Conservation (phyloP, 2,888 invertebrate species). For the Electrophaes corylata region DNA sequence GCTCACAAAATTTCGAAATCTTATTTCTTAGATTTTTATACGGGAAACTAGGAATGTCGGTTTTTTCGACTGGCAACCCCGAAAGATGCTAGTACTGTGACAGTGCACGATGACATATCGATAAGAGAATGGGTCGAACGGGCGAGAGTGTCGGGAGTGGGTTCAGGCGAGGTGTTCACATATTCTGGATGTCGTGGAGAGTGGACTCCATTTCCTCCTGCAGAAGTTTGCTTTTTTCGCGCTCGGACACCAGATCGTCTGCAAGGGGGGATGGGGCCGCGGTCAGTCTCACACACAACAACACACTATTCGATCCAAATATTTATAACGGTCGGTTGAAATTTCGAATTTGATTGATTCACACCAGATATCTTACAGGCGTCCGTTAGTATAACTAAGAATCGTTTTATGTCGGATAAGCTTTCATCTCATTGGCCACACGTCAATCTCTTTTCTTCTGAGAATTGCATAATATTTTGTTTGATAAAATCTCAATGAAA, state of each 20-base stretch:
- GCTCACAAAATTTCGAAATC: conserved; percentile 35
- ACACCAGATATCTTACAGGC: no score
- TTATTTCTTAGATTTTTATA: conserved; percentile 36
- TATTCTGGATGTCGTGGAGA: conserved; percentile 99
- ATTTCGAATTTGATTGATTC: background rate
- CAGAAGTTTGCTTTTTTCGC: conserved; percentile 97
- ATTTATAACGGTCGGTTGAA: conserved; percentile 29
- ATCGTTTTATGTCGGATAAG: no score
- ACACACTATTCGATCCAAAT: conserved; percentile 54
- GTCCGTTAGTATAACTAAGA: no score
- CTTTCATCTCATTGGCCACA: no score
- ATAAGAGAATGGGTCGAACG: conserved; percentile 40
- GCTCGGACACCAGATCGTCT: conserved; percentile 98
- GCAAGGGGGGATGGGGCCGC: conserved; percentile 83
- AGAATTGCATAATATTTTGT: no score
- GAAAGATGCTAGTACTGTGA: conserved; percentile 11
- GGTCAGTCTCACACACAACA: conserved; percentile 75
- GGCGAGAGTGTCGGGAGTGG: conserved; percentile 44
- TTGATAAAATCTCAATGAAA: background rate
- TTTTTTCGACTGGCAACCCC: conserved; percentile 21
- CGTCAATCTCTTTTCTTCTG: background rate
- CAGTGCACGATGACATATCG: conserved; percentile 25
- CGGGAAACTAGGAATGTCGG: conserved; percentile 38
- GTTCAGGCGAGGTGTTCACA: conserved; percentile 87
- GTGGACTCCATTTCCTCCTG: conserved; percentile 99